Evolutionary conservation across 2,888 invertebrate genomes (phyloP).

Genomic region (Xiphydria camelus): DNA sequence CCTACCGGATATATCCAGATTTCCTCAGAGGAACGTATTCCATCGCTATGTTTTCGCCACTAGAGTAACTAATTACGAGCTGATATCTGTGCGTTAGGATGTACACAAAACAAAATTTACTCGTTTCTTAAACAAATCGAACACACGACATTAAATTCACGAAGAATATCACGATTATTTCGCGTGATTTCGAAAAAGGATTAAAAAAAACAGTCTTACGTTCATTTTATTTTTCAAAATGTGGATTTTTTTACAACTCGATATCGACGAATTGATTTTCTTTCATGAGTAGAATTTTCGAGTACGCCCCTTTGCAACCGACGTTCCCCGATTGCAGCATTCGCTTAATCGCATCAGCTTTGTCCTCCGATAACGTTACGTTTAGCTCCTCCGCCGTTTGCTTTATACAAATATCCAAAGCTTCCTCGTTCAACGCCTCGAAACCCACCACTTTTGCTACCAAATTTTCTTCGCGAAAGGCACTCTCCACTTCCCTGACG

Average conservation of each 20-base stretch:
- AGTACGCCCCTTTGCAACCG: slow-evolving; percentile 51
- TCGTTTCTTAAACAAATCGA: too few relatives aligned
- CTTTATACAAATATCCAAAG: slow-evolving; percentile 40
- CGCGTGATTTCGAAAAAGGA: too few relatives aligned
- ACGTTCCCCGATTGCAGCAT: slow-evolving; percentile 32
- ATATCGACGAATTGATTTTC: not conserved
- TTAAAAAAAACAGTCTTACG: not conserved
- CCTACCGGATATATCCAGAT: too few relatives aligned
- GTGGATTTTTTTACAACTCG: not conserved
- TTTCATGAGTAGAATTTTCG: slow-evolving; percentile 40
- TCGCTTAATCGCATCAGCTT: slow-evolving; percentile 32
- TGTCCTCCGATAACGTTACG: slow-evolving; percentile 27
- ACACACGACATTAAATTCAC: too few relatives aligned
- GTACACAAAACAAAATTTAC: too few relatives aligned
- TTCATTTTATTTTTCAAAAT: too few relatives aligned
- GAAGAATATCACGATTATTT: too few relatives aligned
- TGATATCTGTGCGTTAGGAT: too few relatives aligned
- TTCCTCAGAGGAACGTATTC: too few relatives aligned
- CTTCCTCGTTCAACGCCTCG: slow-evolving; percentile 28
- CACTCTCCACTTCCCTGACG: slow-evolving; percentile 19
- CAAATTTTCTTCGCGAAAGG: slow-evolving; percentile 23
- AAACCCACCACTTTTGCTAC: slow-evolving; percentile 33
- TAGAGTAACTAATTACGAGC: too few relatives aligned
- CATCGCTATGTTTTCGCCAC: too few relatives aligned
- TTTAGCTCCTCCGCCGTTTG: slow-evolving; percentile 33